These are phyloP conservation scores for Trichopria drosophilae DNA, from an alignment of 2,888 invertebrate genomes.

Conservation along the genomic window DNA sequence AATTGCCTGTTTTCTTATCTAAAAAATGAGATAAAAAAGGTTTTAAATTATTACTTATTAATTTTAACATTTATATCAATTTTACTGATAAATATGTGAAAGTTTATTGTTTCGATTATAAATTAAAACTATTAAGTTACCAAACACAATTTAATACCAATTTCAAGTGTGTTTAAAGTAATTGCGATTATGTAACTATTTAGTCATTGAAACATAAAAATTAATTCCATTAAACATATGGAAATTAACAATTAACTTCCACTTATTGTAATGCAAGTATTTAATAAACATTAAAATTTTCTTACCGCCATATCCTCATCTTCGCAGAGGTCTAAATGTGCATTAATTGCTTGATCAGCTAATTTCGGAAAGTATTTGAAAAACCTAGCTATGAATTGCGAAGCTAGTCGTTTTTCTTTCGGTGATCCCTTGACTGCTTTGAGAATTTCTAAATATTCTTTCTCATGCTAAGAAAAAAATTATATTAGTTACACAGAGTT, in stretches of 20 bases:
- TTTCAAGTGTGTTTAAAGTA: no score
- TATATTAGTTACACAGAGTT: no score
- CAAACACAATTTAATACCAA: no score
- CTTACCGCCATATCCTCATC: constrained; percentile 89
- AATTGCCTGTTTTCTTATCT: constrained; percentile 94
- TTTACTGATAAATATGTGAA: background rate
- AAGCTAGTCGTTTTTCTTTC: constrained; percentile 89
- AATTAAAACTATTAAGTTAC: constrained; percentile 1
- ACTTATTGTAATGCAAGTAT: background rate
- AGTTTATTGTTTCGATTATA: background rate
- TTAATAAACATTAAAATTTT: constrained; percentile 39
- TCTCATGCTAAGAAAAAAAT: constrained; percentile 72
- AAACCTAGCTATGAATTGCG: constrained; percentile 94
- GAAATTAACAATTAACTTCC: no score
- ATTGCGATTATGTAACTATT: no score
- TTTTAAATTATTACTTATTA: no score
- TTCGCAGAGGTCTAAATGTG: constrained; percentile 91
- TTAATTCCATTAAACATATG: no score
- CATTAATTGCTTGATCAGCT: constrained; percentile 86
- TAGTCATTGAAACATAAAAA: no score
- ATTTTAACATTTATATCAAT: no score
- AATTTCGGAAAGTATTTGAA: constrained; percentile 87
- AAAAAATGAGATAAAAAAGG: constrained; percentile 40
- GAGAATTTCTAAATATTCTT: constrained; percentile 84
- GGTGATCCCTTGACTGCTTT: constrained; percentile 85